Base-by-base conservation (phyloP, 2,797 vertebrate species). In the Syngnathus rostellatus region DNA sequence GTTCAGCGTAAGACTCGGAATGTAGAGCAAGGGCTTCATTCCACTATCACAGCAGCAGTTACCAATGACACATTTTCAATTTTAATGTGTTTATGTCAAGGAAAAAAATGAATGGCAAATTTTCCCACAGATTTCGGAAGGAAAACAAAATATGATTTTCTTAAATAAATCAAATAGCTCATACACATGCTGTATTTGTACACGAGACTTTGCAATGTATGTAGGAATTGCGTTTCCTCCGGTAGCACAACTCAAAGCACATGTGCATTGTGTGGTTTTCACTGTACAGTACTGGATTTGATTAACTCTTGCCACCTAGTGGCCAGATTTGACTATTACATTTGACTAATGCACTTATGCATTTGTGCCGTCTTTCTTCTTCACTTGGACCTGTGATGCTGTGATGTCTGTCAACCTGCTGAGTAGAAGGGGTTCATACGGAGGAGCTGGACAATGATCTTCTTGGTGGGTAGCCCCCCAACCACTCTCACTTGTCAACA, bases 361-460 rank as follows among this genome's bases (percentile, higher is more conserved):
- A 38, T 40, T 46, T 37, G 43, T 75, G 43, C 14, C 23, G 6
- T 38, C 51, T 61, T 38, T 59, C 25, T 66, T 23, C 63, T 48
- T 66, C 25, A 68, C 19, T 23, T 51, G 38, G 65, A 23, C 45
- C 63, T 41, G n/a, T 43, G 40, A 3, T 77, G 83, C 87, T 86
- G 85, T 85, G 85, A 79, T 85, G 87, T 87, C 87, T 77, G 75
- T 31, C 31, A 31, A 31, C 90, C 85, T 78, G 82, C 91, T 86
- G 93, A 95, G 93, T 89, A 99, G 96, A 99, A 95, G 97, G 97
- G 89, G 95, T 99, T 74, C 97, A 99, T 79, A 99, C 97, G 83
- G 97, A 99, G 87, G 97, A 99, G 90, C 93, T 95, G 94, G 96
- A 98, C 93, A 97, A 94, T 92, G 97, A 99, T 90, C 88, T 96